phyloP scores from a whole-genome alignment of 2,888 invertebrate genomes.

The Philopedon plagiatum region DNA sequence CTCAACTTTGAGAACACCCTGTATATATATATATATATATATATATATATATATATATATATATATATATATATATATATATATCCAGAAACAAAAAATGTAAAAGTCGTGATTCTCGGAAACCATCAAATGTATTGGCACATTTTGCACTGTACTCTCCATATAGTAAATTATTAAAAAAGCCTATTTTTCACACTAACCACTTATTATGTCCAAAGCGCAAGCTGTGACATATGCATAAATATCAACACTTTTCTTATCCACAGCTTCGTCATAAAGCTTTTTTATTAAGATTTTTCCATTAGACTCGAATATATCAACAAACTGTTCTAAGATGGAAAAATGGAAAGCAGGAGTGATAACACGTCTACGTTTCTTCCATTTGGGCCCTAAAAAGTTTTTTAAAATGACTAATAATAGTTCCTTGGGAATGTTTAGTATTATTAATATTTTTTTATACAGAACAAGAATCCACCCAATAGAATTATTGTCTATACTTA shows the following conservation, averaged over 20 bases:
- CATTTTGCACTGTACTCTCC: too few species aligned
- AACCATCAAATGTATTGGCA: too few species aligned
- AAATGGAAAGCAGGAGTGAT: conserved; percentile 62
- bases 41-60: too few species aligned
- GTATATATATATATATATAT: too few species aligned
- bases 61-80: too few species aligned
- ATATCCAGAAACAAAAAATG: too few species aligned
- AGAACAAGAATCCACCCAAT: too few species aligned
- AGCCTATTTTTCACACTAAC: conserved; percentile 48
- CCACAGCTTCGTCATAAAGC: conserved; percentile 46
- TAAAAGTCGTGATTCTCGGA: too few species aligned
- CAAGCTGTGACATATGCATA: conserved; percentile 54
- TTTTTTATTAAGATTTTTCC: conserved; percentile 54
- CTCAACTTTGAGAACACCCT: too few species aligned
- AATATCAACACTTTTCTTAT: conserved; percentile 53
- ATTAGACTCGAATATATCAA: conserved; percentile 56
- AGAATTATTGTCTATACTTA: too few species aligned
- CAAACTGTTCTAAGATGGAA: conserved; percentile 58
- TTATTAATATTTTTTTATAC: too few species aligned
- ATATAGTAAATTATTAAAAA: conserved; percentile 15
- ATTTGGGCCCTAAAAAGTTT: conserved; percentile 51
- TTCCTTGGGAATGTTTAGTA: too few species aligned
- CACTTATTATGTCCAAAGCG: conserved; percentile 59
- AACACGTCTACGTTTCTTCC: conserved; percentile 58
- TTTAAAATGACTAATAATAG: not conserved